Conservation (phyloP, 2,113 vertebrate species). For the Alexandromys fortis region DNA sequence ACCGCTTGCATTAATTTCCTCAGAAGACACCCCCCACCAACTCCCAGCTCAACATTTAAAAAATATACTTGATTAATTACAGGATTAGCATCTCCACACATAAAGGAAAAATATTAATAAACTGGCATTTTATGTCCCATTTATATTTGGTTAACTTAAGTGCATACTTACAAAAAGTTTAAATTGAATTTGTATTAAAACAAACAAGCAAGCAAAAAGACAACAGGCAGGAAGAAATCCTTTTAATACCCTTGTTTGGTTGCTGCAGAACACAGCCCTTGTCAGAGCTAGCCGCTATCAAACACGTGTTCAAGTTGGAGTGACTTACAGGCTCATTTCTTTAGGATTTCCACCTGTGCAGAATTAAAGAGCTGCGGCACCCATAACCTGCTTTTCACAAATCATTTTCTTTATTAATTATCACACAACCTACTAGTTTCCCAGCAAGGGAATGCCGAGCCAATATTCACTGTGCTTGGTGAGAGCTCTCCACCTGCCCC, state of each 20-base stretch:
- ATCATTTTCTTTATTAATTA: conserved; percentile 23
- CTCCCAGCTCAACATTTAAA: neutral
- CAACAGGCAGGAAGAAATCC: conserved; percentile 7
- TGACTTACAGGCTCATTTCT: conserved; percentile 72
- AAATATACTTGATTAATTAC: conserved; percentile 55
- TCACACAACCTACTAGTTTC: neutral
- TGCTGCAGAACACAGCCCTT: conserved; percentile 61
- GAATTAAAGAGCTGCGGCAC: conserved; percentile 77
- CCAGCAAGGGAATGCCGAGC: neutral
- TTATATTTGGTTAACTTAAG: conserved; percentile 67
- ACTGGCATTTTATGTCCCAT: conserved; percentile 71
- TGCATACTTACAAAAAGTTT: conserved; percentile 66
- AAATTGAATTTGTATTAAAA: conserved; percentile 44
- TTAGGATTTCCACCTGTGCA: conserved; percentile 78
- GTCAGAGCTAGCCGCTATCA: conserved; percentile 65
- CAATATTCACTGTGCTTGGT: neutral
- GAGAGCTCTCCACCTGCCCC: neutral
- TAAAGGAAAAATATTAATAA: conserved; percentile 50
- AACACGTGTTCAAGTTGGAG: conserved; percentile 75
- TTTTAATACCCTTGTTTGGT: neutral
- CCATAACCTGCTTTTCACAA: conserved; percentile 63
- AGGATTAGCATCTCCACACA: conserved; percentile 48
- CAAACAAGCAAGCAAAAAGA: conserved; percentile 27
- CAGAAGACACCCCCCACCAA: neutral
- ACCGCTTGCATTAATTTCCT: conserved; percentile 65